These are phyloP conservation scores for Nemapogon koenigi DNA, from an alignment of 2,888 invertebrate species.

Conservation along the genomic window DNA sequence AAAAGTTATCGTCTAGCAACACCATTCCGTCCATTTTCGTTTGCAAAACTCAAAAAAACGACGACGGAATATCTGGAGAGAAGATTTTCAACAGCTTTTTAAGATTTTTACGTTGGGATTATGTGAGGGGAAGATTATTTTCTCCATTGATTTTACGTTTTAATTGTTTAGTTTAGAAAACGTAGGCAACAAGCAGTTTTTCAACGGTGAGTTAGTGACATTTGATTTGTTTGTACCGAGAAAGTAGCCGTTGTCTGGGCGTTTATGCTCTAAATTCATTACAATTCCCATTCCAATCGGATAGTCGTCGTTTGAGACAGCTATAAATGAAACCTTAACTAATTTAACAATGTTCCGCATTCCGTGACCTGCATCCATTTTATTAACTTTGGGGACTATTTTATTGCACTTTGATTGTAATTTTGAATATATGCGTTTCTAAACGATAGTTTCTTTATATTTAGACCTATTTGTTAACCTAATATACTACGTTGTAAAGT, in stretches of 20 bases:
- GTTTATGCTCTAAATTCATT: slow-evolving; percentile 36
- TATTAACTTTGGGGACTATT: no score
- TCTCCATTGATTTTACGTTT: slow-evolving; percentile 30
- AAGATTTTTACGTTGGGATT: slow-evolving; percentile 27
- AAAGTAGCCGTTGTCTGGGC: slow-evolving; percentile 55
- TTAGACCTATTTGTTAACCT: no score
- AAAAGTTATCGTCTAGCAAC: slow-evolving; percentile 32
- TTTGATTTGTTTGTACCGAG: slow-evolving; percentile 52
- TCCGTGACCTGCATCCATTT: no score
- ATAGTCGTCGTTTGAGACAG: slow-evolving; percentile 29
- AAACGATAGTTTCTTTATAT: no score
- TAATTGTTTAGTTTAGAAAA: slow-evolving; percentile 24
- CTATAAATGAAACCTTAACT: slow-evolving; percentile 46
- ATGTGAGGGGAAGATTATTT: slow-evolving; percentile 39
- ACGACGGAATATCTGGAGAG: slow-evolving; percentile 21
- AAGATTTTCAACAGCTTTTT: not conserved
- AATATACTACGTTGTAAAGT: no score
- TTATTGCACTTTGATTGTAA: no score
- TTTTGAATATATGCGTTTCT: no score
- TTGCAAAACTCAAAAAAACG: slow-evolving; percentile 52
- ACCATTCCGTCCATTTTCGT: slow-evolving; percentile 52
- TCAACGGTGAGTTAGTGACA: slow-evolving; percentile 50
- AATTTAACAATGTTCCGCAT: no score
- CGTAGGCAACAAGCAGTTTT: slow-evolving; percentile 21
- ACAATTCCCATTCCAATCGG: slow-evolving; percentile 39